phyloP scores from a whole-genome alignment of 1,140 invertebrate genomes.

The Diabrotica virgifera region DNA sequence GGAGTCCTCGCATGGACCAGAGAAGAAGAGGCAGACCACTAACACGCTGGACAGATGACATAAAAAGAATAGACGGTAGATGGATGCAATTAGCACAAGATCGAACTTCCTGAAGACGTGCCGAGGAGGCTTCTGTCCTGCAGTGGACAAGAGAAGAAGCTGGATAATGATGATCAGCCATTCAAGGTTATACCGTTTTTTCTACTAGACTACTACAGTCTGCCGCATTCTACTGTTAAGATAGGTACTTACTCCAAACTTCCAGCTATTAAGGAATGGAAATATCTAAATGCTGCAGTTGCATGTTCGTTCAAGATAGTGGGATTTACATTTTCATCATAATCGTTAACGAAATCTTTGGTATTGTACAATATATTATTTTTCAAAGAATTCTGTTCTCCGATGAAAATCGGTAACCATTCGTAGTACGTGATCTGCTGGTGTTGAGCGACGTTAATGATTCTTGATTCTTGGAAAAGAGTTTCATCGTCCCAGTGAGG shows the following conservation, averaged over 20 bases:
- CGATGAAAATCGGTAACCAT: conserved; percentile 79
- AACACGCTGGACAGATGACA: no score
- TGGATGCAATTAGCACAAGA: no score
- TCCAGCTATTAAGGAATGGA: conserved; percentile 80
- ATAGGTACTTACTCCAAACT: conserved; percentile 64
- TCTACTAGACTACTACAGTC: no score
- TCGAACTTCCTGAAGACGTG: no score
- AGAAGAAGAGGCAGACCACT: no score
- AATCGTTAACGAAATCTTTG: conserved; percentile 75
- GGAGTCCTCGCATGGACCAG: no score
- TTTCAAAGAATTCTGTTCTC: conserved; percentile 63
- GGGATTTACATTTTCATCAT: conserved; percentile 75
- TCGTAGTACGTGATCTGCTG: conserved; percentile 87
- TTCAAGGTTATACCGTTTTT: no score
- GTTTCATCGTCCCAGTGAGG: conserved; percentile 85
- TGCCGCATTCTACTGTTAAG: background rate
- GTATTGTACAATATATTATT: conserved; percentile 67
- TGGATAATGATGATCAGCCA: no score
- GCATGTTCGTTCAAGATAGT: conserved; percentile 81
- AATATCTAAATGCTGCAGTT: conserved; percentile 82
- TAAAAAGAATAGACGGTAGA: no score
- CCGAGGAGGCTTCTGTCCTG: no score
- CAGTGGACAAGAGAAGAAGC: no score
- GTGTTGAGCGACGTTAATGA: conserved; percentile 72
- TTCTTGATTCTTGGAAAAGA: conserved; percentile 81